Percentiles rank a stretch among this genome's conserved stretches.
These are phyloP conservation scores for Acrocyrtus sp. DNA, from an alignment of 2,888 invertebrate species.

Conservation along the genomic window DNA sequence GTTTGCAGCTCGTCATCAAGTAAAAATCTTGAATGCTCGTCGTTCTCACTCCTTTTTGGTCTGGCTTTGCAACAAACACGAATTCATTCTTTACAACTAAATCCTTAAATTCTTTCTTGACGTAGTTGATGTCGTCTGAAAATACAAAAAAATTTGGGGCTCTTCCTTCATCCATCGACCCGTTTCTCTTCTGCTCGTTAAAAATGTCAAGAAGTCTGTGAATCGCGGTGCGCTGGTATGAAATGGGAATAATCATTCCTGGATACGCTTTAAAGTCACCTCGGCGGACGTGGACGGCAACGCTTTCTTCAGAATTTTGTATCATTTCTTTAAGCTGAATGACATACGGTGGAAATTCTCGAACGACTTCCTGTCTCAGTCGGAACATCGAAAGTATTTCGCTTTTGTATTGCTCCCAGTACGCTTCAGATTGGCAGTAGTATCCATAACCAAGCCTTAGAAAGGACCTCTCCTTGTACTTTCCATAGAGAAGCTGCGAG, in stretches of 20 bases:
- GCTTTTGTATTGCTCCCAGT: conserved; percentile 3
- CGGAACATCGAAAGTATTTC: conserved; percentile 4
- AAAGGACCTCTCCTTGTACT: too few relatives aligned
- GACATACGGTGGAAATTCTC: neutral
- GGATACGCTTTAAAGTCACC: neutral
- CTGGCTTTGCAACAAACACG: too few relatives aligned
- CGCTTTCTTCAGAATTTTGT: too few relatives aligned
- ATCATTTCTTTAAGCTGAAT: too few relatives aligned
- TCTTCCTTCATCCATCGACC: neutral
- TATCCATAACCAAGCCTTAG: neutral
- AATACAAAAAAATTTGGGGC: too few relatives aligned
- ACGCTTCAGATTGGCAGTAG: conserved; percentile 10
- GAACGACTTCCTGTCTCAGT: neutral
- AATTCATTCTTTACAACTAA: too few relatives aligned
- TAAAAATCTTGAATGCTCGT: conserved; percentile 35
- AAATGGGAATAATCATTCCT: neutral
- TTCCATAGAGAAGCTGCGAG: too few relatives aligned
- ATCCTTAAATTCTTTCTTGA: too few relatives aligned
- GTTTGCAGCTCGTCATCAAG: conserved; percentile 28
- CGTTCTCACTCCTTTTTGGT: too few relatives aligned
- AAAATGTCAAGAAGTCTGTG: neutral
- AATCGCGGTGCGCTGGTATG: conserved; percentile 2
- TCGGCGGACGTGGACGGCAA: conserved; percentile 6
- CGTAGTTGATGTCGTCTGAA: too few relatives aligned
- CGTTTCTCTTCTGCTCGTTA: too few relatives aligned